These are phyloP conservation scores for Podarcis lilfordi DNA, from an alignment of 2,797 vertebrate species.

Conservation along the genomic window DNA sequence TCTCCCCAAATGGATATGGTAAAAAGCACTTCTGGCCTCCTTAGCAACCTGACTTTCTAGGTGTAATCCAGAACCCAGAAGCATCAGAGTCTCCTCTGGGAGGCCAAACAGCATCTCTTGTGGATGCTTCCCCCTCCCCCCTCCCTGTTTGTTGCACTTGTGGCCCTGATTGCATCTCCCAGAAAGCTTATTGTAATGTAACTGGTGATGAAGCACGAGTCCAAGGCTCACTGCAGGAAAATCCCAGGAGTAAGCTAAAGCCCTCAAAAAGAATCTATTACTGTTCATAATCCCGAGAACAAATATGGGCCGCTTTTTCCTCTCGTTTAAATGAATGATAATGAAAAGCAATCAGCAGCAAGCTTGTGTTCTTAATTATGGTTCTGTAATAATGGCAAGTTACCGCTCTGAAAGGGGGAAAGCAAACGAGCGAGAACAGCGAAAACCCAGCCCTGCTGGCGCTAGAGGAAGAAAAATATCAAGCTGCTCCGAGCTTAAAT, in stretches of 20 bases:
- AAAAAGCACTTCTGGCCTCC: neutral
- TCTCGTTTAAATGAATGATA: constrained; percentile 62
- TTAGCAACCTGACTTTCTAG: neutral
- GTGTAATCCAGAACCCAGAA: neutral
- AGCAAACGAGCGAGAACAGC: neutral
- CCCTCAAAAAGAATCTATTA: constrained; percentile 58
- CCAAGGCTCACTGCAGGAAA: constrained; percentile 38
- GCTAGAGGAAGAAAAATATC: constrained; percentile 51
- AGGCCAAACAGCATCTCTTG: neutral
- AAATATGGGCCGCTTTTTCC: constrained; percentile 36
- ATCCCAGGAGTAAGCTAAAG: constrained; percentile 15
- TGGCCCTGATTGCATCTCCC: constrained; percentile 15
- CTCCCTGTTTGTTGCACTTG: constrained; percentile 8
- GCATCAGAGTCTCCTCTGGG: neutral
- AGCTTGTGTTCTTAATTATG: constrained; percentile 36
- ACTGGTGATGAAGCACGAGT: constrained; percentile 45
- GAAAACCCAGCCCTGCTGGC: constrained; percentile 33
- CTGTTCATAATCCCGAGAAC: constrained; percentile 52
- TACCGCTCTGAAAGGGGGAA: constrained; percentile 25
- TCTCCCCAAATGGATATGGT: neutral
- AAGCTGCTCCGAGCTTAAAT: constrained; percentile 39
- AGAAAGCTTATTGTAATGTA: constrained; percentile 36
- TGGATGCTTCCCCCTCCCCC: neutral
- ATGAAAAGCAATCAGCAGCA: constrained; percentile 56
- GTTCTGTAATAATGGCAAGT: constrained; percentile 33